These are phyloP conservation scores for Nothobranchius kuhntae DNA, from an alignment of 2,113 vertebrate genomes.

Conservation along the genomic window DNA sequence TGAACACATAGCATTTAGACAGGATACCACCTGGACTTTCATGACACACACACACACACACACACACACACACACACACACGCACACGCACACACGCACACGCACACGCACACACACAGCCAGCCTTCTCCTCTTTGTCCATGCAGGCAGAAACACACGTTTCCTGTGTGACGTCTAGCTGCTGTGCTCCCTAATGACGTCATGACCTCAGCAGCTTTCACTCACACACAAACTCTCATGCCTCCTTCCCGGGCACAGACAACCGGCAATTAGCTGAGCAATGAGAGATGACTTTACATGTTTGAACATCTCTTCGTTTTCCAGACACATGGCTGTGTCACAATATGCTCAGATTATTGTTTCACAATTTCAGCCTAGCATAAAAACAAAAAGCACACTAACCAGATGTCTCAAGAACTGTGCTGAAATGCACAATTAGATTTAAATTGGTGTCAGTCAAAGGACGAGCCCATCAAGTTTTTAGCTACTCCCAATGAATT, in stretches of 20 bases:
- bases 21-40: conserved; percentile 52
- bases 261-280: conserved; percentile 35
- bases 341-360: neutral
- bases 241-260: conserved; percentile 29
- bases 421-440: neutral
- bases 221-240: neutral
- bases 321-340: conserved; percentile 8
- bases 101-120: no score
- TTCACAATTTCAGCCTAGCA: conserved; percentile 2
- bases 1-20: conserved; percentile 41
- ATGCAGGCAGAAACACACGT: conserved; percentile 16
- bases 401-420: neutral
- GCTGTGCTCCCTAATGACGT: conserved; percentile 28
- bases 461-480: conserved; percentile 8
- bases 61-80: conserved; percentile 6
- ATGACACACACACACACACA: neutral
- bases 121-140: conserved; percentile 32
- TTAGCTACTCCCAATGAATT: conserved; percentile 22
- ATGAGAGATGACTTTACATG: conserved; percentile 14
- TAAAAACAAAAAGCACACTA: neutral
- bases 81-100: no score
- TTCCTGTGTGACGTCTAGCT: conserved; percentile 44
- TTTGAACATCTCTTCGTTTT: conserved; percentile 10
- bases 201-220: neutral
- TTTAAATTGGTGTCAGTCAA: neutral